These are phyloP conservation scores for Leptosomus discolor DNA, from an alignment of 2,113 vertebrate genomes.

Conservation along the genomic window DNA sequence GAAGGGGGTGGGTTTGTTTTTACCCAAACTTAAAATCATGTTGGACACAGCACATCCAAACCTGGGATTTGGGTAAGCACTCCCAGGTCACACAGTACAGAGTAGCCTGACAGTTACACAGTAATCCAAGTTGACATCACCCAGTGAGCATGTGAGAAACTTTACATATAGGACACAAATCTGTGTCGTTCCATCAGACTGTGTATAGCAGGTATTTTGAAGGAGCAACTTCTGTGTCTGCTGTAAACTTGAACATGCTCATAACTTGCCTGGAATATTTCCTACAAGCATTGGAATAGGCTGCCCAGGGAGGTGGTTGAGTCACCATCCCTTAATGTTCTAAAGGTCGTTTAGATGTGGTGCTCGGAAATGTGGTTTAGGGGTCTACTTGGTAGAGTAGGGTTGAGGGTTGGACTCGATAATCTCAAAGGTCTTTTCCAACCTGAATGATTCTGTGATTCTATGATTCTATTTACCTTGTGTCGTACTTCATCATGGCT, in stretches of 20 bases:
- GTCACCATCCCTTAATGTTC: too few relatives aligned
- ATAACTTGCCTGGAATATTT: not conserved
- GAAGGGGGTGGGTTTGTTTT: not conserved
- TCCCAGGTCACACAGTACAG: rapidly evolving
- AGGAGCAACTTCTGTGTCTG: not conserved
- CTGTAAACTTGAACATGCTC: not conserved
- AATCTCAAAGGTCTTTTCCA: too few relatives aligned
- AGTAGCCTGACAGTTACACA: not conserved
- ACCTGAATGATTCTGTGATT: too few relatives aligned
- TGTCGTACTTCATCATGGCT: not conserved
- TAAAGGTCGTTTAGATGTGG: too few relatives aligned
- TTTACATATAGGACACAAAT: not conserved
- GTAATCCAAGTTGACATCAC: not conserved
- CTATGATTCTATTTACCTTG: not conserved
- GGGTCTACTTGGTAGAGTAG: too few relatives aligned
- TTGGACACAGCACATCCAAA: not conserved
- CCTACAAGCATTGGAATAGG: too few relatives aligned
- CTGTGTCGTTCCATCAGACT: not conserved
- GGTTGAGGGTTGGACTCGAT: too few relatives aligned
- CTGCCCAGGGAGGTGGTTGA: too few relatives aligned
- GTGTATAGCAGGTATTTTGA: not conserved
- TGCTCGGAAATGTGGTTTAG: too few relatives aligned
- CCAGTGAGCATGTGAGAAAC: not conserved
- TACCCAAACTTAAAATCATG: not conserved
- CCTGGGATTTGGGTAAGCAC: not conserved